phyloP scores from a whole-genome alignment of 2,797 vertebrate species.

The Lithobates sylvaticus region DNA sequence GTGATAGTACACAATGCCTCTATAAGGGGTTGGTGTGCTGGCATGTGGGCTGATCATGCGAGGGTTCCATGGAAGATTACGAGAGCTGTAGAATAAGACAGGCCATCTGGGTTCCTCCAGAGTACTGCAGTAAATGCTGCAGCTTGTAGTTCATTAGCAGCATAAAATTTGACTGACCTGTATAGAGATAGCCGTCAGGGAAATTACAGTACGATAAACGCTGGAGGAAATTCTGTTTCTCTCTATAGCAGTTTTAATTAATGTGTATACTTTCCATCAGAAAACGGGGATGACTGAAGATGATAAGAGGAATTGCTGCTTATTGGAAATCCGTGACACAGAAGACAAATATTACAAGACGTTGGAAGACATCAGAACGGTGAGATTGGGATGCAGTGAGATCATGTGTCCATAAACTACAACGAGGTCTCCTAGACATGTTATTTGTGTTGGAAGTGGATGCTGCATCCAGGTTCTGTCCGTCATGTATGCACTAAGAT shows the following conservation, averaged over 20 bases:
- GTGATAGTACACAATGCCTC: background rate
- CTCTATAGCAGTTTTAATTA: background rate
- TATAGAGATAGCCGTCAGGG: background rate
- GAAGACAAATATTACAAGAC: slow-evolving; percentile 98
- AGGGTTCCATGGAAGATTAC: background rate
- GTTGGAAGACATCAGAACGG: slow-evolving; percentile 95
- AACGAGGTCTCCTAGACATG: too few relatives aligned
- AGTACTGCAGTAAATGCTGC: background rate
- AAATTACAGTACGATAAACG: background rate
- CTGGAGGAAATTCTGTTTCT: background rate
- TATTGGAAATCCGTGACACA: slow-evolving; percentile 96
- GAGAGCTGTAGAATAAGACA: background rate
- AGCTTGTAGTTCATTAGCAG: background rate
- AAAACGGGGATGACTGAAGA: slow-evolving; percentile 99
- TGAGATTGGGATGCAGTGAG: slow-evolving; percentile 58
- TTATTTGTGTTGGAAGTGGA: too few relatives aligned
- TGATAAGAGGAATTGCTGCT: slow-evolving; percentile 95
- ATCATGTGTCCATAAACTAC: background rate
- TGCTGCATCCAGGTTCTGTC: too few relatives aligned
- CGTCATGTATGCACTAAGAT: background rate
- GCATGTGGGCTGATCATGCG: background rate
- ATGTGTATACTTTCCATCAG: slow-evolving; percentile 69
- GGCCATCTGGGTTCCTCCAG: background rate
- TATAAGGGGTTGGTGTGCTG: background rate
- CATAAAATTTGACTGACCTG: background rate